Evolutionary conservation across 2,888 invertebrate species (phyloP), one percentile per base, ranked within the genome.

Genomic region (Troides aeacus): DNA sequence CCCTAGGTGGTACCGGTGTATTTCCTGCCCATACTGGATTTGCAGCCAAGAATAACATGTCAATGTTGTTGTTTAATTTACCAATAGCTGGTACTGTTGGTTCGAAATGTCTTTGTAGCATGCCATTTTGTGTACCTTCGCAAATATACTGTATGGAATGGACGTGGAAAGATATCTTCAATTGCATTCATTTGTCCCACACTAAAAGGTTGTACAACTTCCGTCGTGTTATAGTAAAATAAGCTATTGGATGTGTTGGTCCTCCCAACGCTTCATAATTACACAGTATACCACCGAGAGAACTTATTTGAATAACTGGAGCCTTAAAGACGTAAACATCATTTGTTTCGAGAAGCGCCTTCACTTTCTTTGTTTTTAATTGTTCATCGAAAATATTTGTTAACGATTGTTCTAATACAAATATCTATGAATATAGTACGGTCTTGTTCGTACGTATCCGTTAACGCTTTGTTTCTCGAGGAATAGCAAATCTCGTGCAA

Each of bases 231-330:
- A n/a, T n/a, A n/a, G n/a, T n/a, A n/a, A n/a, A n/a, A n/a, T n/a
- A n/a, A n/a, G n/a, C n/a, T n/a, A n/a, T n/a, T n/a, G n/a, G n/a
- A n/a, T n/a, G n/a, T n/a, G n/a, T n/a, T n/a, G n/a, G n/a, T n/a
- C n/a, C n/a, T n/a, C n/a, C n/a, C n/a, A n/a, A 65, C 7, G 59
- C 5, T 23, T n/a, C n/a, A n/a, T n/a, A 77, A 23, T 75, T 77
- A 12, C 70, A 69, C 57, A 69, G n/a, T 5, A 76, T 2, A 0
- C 72, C 64, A 3, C 81, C 82, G 2, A 83, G 76, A 0, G 86
- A 84, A 69, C 83, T 84, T n/a, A n/a, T n/a, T 65, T 75, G 75
- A 21, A 88, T 86, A 0, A 79, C 76, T 1, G 87, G 87, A 0
- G 74, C 81, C 69, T 86, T 81, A 58, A 78, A 82, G 8, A 81